These are phyloP conservation scores for Brachionus rotundiformis DNA, from an alignment of 1,140 invertebrate genomes.

Conservation along the genomic window DNA sequence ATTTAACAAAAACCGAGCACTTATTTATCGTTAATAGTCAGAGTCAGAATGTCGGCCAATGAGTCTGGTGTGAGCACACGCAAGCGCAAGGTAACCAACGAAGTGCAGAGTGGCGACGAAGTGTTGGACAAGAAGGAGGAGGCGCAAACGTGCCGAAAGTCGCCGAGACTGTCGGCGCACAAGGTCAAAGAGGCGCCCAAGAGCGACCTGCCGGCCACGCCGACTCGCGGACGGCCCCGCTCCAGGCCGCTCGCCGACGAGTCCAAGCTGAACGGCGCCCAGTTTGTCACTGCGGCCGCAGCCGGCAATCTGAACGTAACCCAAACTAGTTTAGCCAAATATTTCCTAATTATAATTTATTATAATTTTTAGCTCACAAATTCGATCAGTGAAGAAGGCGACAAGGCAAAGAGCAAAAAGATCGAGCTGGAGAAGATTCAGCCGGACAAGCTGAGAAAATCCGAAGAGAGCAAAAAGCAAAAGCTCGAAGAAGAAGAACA, in stretches of 20 bases:
- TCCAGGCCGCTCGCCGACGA: neutral
- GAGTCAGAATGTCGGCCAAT: neutral
- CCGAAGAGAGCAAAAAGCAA: constrained; percentile 6
- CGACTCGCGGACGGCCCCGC: neutral
- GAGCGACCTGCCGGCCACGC: neutral
- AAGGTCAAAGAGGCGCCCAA: neutral
- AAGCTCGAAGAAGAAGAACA: neutral
- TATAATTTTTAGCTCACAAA: constrained; percentile 27
- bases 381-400: neutral
- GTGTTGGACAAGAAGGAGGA: neutral
- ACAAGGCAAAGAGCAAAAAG: neutral
- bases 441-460: constrained; percentile 35
- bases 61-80: constrained; percentile 22
- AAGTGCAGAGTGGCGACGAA: neutral
- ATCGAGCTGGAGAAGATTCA: constrained; percentile 22
- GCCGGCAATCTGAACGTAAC: constrained; percentile 28
- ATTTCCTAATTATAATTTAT: neutral
- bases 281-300: neutral
- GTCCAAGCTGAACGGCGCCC: constrained; percentile 23
- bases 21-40: too few species aligned
- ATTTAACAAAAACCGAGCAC: constrained; percentile 1
- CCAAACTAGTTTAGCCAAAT: neutral
- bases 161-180: neutral
- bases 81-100: neutral
- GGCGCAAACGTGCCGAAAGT: neutral